A percentile compares a stretch with the other conserved stretches of the same genome.
phyloP scores from a whole-genome alignment of 2,888 invertebrate species.

The Metacarcinus magister region DNA sequence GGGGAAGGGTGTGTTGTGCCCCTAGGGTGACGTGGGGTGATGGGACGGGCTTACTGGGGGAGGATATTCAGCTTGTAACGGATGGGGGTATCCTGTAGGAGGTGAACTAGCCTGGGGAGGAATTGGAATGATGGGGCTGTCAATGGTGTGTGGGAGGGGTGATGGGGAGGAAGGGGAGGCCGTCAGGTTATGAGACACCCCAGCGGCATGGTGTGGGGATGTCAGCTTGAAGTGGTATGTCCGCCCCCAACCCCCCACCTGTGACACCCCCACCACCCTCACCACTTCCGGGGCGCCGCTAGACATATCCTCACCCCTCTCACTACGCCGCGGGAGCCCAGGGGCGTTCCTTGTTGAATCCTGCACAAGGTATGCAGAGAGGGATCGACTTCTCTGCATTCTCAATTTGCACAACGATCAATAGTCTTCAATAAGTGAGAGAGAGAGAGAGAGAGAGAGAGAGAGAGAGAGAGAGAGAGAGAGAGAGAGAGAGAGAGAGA shows the following conservation, averaged over 20 bases:
- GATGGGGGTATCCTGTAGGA: too few species aligned
- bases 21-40: not conserved
- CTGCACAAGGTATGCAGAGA: not conserved
- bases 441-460: conserved; percentile 38
- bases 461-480: conserved; percentile 20
- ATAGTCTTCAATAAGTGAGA: not conserved
- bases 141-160: too few species aligned
- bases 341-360: not conserved
- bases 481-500: not conserved
- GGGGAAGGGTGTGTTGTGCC: not conserved
- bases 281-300: not conserved
- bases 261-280: not conserved
- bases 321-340: not conserved
- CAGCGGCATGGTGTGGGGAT: not conserved
- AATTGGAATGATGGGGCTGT: not conserved
- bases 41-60: not conserved
- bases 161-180: too few species aligned
- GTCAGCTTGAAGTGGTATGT: not conserved
- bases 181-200: not conserved
- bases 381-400: not conserved
- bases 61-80: too few species aligned
- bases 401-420: not conserved
- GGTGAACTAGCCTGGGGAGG: too few species aligned
- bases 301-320: not conserved
- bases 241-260: not conserved